phyloP scores from a whole-genome alignment of 2,888 invertebrate genomes.

The Aleiodes leptofemur region DNA sequence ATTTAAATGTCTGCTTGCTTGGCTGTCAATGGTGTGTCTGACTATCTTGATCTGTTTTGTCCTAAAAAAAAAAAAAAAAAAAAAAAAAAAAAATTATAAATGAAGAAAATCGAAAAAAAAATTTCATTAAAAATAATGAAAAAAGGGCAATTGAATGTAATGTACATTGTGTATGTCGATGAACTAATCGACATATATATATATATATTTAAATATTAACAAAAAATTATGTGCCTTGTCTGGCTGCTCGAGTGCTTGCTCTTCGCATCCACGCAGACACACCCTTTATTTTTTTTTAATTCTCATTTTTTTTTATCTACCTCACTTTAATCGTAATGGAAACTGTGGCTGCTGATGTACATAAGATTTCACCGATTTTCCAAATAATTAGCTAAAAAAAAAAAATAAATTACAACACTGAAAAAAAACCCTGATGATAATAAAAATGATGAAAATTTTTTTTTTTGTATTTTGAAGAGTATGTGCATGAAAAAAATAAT shows the following conservation, averaged over 20 bases:
- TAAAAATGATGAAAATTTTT: background rate
- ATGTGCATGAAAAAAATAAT: conserved; percentile 25
- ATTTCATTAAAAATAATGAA: background rate
- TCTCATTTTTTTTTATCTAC: conserved; percentile 26
- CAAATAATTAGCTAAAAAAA: conserved; percentile 2
- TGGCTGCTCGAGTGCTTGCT: conserved; percentile 50
- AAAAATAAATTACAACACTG: background rate
- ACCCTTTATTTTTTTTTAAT: conserved; percentile 35
- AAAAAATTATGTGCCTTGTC: conserved; percentile 41
- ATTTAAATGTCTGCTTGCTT: conserved; percentile 48
- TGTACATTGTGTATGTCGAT: conserved; percentile 21
- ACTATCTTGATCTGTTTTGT: conserved; percentile 17
- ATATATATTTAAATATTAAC: conserved; percentile 10
- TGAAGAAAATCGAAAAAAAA: background rate
- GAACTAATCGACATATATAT: conserved; percentile 1
- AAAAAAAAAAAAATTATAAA: background rate
- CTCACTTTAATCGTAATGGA: conserved; percentile 18
- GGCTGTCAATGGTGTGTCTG: conserved; percentile 41
- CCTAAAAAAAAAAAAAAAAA: background rate
- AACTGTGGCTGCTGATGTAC: conserved; percentile 28
- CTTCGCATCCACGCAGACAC: conserved; percentile 44
- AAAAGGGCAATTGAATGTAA: conserved; percentile 10
- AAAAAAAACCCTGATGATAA: background rate
- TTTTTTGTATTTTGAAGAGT: background rate
- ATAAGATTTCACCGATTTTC: conserved; percentile 20